A percentile compares a stretch with the other conserved stretches of the same genome.
Evolutionary conservation across 2,113 vertebrate genomes (phyloP).

Genomic region (Osmerus eperlanus): DNA sequence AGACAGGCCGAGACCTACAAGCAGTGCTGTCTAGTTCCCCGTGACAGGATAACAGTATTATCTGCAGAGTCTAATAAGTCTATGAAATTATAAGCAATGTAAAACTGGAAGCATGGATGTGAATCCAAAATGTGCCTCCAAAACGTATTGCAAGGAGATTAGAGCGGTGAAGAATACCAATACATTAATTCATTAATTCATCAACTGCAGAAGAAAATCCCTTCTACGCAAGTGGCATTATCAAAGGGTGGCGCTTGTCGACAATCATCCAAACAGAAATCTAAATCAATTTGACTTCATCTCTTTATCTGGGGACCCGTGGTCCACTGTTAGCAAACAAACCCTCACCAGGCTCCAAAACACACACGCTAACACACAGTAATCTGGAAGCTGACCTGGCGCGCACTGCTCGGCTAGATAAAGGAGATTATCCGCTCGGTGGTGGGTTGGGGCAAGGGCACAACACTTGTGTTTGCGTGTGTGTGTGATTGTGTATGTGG

Average conservation of each 20-base stretch:
- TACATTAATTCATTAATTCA: too few species aligned
- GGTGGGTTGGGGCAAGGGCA: conserved; percentile 2
- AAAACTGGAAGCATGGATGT: too few species aligned
- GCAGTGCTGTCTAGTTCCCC: not conserved
- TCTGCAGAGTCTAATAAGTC: not conserved
- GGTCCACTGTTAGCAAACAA: conserved; percentile 3
- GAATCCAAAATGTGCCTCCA: too few species aligned
- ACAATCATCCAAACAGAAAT: too few species aligned
- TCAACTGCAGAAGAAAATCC: too few species aligned
- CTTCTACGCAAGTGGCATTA: too few species aligned
- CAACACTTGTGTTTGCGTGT: not conserved
- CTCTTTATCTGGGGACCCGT: not conserved
- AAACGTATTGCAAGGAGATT: too few species aligned
- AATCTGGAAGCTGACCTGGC: conserved; percentile 57
- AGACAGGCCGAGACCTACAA: too few species aligned
- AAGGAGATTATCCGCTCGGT: conserved; percentile 61
- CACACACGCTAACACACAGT: conserved; percentile 18
- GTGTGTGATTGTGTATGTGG: not conserved
- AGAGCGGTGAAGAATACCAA: too few species aligned
- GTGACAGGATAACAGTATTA: not conserved
- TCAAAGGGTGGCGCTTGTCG: too few species aligned
- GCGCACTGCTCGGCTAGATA: conserved; percentile 49
- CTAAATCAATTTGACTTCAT: too few species aligned
- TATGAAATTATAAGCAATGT: too few species aligned
- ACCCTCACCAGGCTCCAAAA: not conserved